These are phyloP conservation scores for Ypsolopha sequella DNA, from an alignment of 2,888 invertebrate genomes.

Conservation along the genomic window DNA sequence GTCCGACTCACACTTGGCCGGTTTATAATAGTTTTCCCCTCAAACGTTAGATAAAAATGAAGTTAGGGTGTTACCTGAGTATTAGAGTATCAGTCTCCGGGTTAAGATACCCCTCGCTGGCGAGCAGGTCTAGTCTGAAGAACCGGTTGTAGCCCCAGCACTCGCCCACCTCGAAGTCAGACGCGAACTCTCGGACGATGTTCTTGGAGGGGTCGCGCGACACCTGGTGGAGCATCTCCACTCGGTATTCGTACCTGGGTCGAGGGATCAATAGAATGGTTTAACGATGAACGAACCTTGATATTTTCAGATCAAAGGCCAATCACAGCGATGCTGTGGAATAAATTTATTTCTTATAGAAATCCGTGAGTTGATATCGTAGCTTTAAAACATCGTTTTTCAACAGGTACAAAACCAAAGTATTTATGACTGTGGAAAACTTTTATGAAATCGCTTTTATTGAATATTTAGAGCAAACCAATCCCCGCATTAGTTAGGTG, in stretches of 20 bases:
- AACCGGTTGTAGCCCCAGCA: slow-evolving; percentile 98
- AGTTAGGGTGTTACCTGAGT: slow-evolving; percentile 68
- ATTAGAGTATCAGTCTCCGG: slow-evolving; percentile 86
- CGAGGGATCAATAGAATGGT: slow-evolving; percentile 1
- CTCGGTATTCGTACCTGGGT: slow-evolving; percentile 88
- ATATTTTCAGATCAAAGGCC: no score
- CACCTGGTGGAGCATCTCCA: slow-evolving; percentile 95
- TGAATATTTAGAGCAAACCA: no score
- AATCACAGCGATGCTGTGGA: no score
- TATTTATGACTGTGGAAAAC: no score
- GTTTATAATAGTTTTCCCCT: background rate
- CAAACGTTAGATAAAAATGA: background rate
- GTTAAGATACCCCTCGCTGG: slow-evolving; percentile 91
- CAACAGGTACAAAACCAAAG: no score
- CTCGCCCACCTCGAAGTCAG: slow-evolving; percentile 96
- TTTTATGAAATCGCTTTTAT: no score
- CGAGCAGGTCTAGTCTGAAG: slow-evolving; percentile 89
- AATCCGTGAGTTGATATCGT: no score
- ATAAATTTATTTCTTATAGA: no score
- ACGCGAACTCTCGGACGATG: slow-evolving; percentile 93
- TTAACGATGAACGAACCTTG: background rate
- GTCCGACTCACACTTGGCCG: no score
- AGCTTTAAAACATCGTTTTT: no score
- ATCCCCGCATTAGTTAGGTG: no score
- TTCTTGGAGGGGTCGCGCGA: slow-evolving; percentile 87